Evolutionary conservation across 1,140 invertebrate species (phyloP), one percentile per base, ranked within the genome.

Genomic region (Branchinecta lindahli): DNA sequence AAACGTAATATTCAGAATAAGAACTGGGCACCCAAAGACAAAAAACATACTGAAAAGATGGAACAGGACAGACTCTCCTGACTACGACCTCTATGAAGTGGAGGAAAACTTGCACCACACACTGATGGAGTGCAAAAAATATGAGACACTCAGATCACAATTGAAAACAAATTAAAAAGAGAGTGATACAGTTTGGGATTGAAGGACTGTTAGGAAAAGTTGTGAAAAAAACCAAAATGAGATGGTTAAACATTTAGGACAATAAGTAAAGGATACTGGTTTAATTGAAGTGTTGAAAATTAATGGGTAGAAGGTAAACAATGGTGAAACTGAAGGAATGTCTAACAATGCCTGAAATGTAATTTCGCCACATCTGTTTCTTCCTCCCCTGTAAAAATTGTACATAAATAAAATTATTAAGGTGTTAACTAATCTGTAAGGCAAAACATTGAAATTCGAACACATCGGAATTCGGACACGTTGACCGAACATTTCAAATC

Each of bases 181-280:
- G 47, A 52, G 47, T 9, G 9, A 52, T 52, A 52, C 9, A 52
- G 47, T 52, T 52, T n/a, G n/a, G 47, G n/a, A 52, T 52, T 9
- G n/a, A 52, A 52, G 47, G n/a, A 52, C 47, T 52, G 47, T 52
- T 52, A n/a, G 47, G 47, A 52, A 52, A 52, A n/a, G 47, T 52
- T 52, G 47, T 52, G 47, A 52, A 52, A 52, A 52, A 52, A 52
- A 52, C 9, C 47, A 52, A 52, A 52, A 52, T 9, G 47, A 52
- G 47, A 52, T n/a, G n/a, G 47, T 52, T 52, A 52, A 52, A n/a
- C n/a, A 52, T 52, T 52, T 52, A 52, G 47, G 47, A 52, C 47
- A 52, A 52, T 52, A 52, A 9, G 47, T 52, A 52, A n/a, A n/a
- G n/a, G n/a, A n/a, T n/a, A n/a, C n/a, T n/a, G n/a, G n/a, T n/a